Conservation (phyloP, 2,113 vertebrate genomes). For the Cyprinodon brontotheroides region DNA sequence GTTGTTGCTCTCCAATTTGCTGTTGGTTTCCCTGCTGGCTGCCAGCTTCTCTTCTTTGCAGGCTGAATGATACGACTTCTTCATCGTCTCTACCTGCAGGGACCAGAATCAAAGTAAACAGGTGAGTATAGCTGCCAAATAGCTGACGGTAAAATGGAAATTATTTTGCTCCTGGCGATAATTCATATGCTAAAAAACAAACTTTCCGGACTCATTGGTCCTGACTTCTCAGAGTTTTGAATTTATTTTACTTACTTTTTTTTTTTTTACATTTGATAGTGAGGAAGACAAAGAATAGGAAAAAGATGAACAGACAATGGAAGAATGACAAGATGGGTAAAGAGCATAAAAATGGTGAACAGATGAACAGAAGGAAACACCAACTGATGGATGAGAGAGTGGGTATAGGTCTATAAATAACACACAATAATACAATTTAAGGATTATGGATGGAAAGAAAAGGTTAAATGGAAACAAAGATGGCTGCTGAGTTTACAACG, state of each 20-base stretch:
- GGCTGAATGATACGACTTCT: conserved; percentile 91
- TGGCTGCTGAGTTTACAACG: neutral
- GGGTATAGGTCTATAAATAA: too few relatives aligned
- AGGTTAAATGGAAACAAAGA: neutral
- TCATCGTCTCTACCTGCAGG: conserved; percentile 87
- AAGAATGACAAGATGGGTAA: neutral
- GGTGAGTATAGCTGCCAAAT: neutral
- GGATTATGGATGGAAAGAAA: too few relatives aligned
- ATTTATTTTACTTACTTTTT: neutral
- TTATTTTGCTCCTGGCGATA: too few relatives aligned
- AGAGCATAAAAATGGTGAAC: too few relatives aligned
- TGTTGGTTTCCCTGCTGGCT: conserved; percentile 88
- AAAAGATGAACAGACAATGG: too few relatives aligned
- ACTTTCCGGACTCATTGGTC: neutral
- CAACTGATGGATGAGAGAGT: too few relatives aligned
- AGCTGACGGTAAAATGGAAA: neutral
- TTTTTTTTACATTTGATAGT: too few relatives aligned
- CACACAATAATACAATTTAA: too few relatives aligned
- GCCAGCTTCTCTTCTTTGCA: conserved; percentile 97
- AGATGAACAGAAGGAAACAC: too few relatives aligned
- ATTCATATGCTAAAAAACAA: neutral
- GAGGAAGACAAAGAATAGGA: too few relatives aligned
- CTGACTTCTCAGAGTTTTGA: neutral
- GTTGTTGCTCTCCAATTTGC: conserved; percentile 90
- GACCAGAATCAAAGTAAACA: neutral